A percentile compares a stretch with the other conserved stretches of the same genome.
Evolutionary conservation across 2,888 invertebrate species (phyloP).

Genomic region (Tenthredo mesomela): DNA sequence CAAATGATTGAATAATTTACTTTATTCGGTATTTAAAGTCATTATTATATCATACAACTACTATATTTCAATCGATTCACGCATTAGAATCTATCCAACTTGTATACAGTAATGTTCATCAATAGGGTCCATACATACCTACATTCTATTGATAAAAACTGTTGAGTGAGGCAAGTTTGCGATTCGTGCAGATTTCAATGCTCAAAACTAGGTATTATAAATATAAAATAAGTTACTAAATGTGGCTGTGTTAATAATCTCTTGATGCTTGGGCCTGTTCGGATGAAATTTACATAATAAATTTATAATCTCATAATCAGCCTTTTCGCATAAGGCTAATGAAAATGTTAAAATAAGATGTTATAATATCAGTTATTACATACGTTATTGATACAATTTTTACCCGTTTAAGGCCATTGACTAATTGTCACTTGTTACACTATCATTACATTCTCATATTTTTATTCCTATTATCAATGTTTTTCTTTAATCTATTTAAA

Average conservation of each 20-base stretch:
- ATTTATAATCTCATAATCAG: neutral
- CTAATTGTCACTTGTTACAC: slow-evolving; percentile 51
- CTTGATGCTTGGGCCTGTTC: neutral
- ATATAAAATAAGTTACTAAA: neutral
- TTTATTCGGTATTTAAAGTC: neutral
- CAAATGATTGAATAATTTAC: neutral
- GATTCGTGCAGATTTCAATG: neutral
- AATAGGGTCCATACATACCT: too few relatives aligned
- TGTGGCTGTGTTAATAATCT: neutral
- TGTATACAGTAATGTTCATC: too few relatives aligned
- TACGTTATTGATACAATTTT: slow-evolving; percentile 24
- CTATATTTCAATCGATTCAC: neutral
- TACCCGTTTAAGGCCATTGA: slow-evolving; percentile 48
- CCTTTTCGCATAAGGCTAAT: neutral
- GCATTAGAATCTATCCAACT: neutral
- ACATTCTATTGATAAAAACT: neutral
- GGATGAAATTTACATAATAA: neutral
- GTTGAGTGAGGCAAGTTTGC: neutral
- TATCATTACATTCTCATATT: neutral
- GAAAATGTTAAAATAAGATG: neutral
- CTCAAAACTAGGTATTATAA: neutral
- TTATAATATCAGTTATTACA: slow-evolving; percentile 10
- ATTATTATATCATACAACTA: neutral
- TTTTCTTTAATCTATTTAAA: neutral
- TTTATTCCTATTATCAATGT: neutral